Evolutionary conservation across 2,113 vertebrate species (phyloP).

Genomic region (Clarias magur): DNA sequence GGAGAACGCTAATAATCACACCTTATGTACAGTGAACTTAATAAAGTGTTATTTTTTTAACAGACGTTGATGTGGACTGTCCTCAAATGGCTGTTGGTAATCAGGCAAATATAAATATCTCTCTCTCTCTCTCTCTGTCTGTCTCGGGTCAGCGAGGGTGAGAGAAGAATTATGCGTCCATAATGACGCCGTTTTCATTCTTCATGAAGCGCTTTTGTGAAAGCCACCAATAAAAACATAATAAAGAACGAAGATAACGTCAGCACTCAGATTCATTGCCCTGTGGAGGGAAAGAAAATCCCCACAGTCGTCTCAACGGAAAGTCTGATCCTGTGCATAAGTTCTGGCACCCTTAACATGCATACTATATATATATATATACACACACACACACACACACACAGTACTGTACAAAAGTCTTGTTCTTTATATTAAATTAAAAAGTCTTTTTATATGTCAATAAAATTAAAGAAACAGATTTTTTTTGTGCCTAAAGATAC

Average conservation of each 20-base stretch:
- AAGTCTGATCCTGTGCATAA: neutral
- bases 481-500: too few relatives aligned
- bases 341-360: neutral
- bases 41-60: neutral
- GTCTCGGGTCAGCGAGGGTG: neutral
- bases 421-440: too few relatives aligned
- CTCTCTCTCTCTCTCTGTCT: neutral
- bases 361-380: too few relatives aligned
- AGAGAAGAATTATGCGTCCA: conserved; percentile 63
- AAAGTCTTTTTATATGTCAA: too few relatives aligned
- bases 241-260: conserved; percentile 82
- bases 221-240: conserved; percentile 83
- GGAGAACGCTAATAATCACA: neutral
- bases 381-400: too few relatives aligned
- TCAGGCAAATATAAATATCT: neutral
- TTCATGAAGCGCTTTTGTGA: conserved; percentile 74
- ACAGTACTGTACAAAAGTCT: too few relatives aligned
- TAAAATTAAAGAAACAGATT: too few relatives aligned
- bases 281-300: neutral
- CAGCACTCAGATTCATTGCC: conserved; percentile 82
- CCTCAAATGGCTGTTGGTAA: neutral
- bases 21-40: too few relatives aligned
- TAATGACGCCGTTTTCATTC: conserved; percentile 54
- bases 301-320: neutral
- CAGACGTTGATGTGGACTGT: neutral